Percentiles rank a stretch among this genome's conserved stretches.
These are phyloP conservation scores for Amblyopsis rosae DNA, from an alignment of 2,113 vertebrate genomes.

Conservation along the genomic window DNA sequence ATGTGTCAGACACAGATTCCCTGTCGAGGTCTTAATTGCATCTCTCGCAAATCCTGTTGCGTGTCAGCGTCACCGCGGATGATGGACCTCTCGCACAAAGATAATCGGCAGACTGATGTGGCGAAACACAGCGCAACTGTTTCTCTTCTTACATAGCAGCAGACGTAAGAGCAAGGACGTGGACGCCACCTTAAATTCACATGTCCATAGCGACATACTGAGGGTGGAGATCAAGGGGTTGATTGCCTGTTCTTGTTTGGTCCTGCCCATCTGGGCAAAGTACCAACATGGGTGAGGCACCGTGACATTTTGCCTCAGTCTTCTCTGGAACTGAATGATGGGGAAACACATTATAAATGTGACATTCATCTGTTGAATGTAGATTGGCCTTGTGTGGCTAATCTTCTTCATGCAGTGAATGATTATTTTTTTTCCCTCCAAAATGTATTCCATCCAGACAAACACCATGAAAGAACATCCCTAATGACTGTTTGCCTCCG, in stretches of 20 bases:
- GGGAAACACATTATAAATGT: neutral
- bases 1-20: constrained; percentile 53
- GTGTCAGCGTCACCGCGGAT: constrained; percentile 49
- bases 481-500: constrained; percentile 7
- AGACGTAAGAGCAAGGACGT: constrained; percentile 42
- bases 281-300: no score
- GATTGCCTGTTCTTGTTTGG: neutral
- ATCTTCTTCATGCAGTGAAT: neutral
- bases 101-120: constrained; percentile 65
- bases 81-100: constrained; percentile 51
- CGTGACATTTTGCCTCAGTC: neutral
- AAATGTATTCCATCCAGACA: neutral
- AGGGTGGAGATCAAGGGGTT: neutral
- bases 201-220: constrained; percentile 6
- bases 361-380: neutral
- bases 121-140: constrained; percentile 54
- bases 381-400: neutral
- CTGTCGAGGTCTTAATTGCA: constrained; percentile 71
- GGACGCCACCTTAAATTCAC: constrained; percentile 34
- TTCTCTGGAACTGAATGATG: neutral
- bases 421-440: neutral
- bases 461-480: neutral
- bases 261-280: neutral
- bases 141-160: constrained; percentile 36
- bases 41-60: constrained; percentile 60